Evolutionary conservation across 2,797 vertebrate species (phyloP), one percentile per base, ranked within the genome.

Genomic region (Sebastes hubbsi): DNA sequence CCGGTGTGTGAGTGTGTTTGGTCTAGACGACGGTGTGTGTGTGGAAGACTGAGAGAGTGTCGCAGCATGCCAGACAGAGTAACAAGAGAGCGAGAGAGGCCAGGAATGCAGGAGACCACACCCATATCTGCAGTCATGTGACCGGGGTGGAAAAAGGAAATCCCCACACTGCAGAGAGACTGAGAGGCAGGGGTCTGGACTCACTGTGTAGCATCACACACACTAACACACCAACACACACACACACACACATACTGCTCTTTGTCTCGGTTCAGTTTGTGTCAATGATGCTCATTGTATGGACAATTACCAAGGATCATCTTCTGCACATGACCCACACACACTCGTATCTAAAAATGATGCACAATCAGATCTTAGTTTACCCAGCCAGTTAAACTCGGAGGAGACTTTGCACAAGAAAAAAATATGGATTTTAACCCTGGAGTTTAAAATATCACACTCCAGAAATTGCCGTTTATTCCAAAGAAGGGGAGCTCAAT

Each of bases 41-140:
- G 52, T 36, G 60, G 5, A 62, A 18, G 30, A 10, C 58, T 22
- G 38, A 32, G 30, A 24, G 80, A 63, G 80, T 73, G 85, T 69
- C 29, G 81, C 83, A 90, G 81, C 38, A 68, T 54, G 77, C 68
- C 74, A 81, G 77, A 78, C 62, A 36, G 77, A 66, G 78, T 46
- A 67, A 80, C 29, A 46, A 75, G 74, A 71, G 66, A 84, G 69
- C 0, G 11, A 76, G 38, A 22, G 75, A 83, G 80, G 84, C 81
- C 87, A 87, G 89, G 87, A 92, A 93, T 93, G 91, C 86, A 92
- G 85, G 89, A 92, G 89, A 93, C 94, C 94, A 95, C 95, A 95
- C 95, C 95, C 94, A 89, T 91, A 81, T 92, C 94, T 95, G 93
- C 91, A 94, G 93, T 94, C 95, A 95, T 66, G 77, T 94, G 94